Evolutionary conservation across 2,797 vertebrate genomes (phyloP).

Genomic region (Australoheros facetus): DNA sequence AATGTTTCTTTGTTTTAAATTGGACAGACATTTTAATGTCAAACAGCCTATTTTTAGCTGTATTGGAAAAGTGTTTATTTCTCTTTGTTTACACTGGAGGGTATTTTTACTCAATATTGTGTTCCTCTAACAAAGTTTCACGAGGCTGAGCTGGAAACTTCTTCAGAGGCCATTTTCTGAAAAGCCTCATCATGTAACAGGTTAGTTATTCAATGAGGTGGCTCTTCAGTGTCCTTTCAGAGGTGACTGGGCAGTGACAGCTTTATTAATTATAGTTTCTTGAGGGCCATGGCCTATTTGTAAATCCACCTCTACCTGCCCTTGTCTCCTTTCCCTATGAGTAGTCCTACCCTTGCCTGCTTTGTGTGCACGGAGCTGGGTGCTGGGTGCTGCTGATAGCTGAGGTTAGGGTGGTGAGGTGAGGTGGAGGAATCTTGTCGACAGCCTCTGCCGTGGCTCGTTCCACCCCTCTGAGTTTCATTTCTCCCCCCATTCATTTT

Average conservation of each 20-base stretch:
- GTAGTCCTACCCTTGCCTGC: constrained; percentile 14
- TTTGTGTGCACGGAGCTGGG: constrained; percentile 44
- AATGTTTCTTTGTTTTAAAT: not conserved
- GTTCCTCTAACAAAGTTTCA: constrained; percentile 1
- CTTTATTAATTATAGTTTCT: constrained; percentile 75
- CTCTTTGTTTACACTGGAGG: not conserved
- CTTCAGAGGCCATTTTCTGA: constrained; percentile 16
- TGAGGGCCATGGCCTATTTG: constrained; percentile 64
- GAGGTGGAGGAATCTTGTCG: constrained; percentile 64
- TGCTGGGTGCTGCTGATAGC: constrained; percentile 52
- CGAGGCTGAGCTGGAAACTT: not conserved
- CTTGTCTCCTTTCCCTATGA: constrained; percentile 54
- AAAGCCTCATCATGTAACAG: constrained; percentile 29
- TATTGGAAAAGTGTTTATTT: not conserved
- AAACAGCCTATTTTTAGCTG: not conserved
- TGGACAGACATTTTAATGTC: not conserved
- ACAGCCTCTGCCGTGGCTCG: constrained; percentile 56
- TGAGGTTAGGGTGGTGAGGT: constrained; percentile 39
- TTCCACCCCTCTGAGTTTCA: constrained; percentile 74
- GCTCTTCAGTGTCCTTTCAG: constrained; percentile 46
- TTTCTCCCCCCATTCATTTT: constrained; percentile 77
- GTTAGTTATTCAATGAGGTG: constrained; percentile 39
- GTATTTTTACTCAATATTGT: not conserved
- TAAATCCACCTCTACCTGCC: constrained; percentile 69
- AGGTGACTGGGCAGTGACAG: constrained; percentile 64